phyloP scores from a whole-genome alignment of 1,140 invertebrate genomes.

The Arctopsyche grandis region DNA sequence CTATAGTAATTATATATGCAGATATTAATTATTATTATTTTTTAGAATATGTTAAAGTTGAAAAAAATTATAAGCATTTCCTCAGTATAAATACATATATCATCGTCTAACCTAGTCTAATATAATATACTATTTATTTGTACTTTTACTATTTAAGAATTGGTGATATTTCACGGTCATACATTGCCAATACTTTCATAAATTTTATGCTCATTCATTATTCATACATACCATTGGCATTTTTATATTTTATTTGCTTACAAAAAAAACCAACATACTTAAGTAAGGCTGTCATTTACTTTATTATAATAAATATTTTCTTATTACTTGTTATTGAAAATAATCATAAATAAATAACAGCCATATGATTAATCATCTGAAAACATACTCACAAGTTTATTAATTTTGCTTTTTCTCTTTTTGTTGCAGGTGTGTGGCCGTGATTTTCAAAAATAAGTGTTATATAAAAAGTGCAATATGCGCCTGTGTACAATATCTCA shows the following conservation, averaged over 20 bases:
- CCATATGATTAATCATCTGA: not conserved
- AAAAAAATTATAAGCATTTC: too few species aligned
- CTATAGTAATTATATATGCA: too few species aligned
- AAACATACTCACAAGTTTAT: slow-evolving; percentile 56
- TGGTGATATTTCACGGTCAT: slow-evolving; percentile 29
- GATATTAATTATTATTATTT: too few species aligned
- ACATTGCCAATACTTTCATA: slow-evolving; percentile 22
- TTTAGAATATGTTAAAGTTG: too few species aligned
- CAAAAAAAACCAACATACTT: not conserved
- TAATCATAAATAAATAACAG: slow-evolving; percentile 33
- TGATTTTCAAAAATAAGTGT: slow-evolving; percentile 47
- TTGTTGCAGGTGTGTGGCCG: slow-evolving; percentile 66
- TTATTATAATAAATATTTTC: not conserved
- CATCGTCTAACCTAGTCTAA: not conserved
- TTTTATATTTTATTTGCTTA: slow-evolving; percentile 13
- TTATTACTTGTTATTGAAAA: too few species aligned
- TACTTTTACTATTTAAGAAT: not conserved
- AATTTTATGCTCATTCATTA: not conserved
- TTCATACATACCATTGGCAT: not conserved
- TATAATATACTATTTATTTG: not conserved
- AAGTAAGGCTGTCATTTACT: not conserved
- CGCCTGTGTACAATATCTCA: slow-evolving; percentile 40
- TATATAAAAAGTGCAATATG: slow-evolving; percentile 38
- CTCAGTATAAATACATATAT: too few species aligned
- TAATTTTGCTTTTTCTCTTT: slow-evolving; percentile 67